phyloP scores from a whole-genome alignment of 92 coral and sea anemone genomes.

The Palythoa heliodiscus region DNA sequence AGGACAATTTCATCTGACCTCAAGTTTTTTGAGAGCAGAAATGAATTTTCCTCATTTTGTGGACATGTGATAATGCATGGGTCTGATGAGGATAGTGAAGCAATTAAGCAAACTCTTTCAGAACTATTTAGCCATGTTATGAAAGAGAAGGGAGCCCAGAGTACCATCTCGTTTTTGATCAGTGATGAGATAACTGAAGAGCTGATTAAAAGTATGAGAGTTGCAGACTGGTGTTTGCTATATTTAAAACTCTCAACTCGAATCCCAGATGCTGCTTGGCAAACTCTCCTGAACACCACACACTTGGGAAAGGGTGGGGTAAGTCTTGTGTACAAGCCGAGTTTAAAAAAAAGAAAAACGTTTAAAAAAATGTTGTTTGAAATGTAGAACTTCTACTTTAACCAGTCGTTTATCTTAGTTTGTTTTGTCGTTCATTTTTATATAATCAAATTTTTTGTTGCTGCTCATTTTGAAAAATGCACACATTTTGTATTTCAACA shows the following conservation, averaged over 20 bases:
- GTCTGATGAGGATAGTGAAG: conserved; percentile 7
- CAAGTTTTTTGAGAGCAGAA: background rate
- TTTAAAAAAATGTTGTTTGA: background rate
- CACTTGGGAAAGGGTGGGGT: conserved; percentile 37
- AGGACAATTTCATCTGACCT: background rate
- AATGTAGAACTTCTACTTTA: background rate
- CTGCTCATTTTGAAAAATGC: background rate
- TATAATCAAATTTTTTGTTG: background rate
- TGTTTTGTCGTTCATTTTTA: background rate
- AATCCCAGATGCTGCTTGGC: conserved; percentile 56
- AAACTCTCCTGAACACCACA: conserved; percentile 45
- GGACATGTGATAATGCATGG: conserved; percentile 24
- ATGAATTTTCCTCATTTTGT: conserved; percentile 24
- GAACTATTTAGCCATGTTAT: conserved; percentile 23
- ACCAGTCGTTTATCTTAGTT: conserved; percentile 3
- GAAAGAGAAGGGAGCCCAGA: conserved; percentile 42
- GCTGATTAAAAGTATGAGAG: conserved; percentile 45
- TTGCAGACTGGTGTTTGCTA: conserved; percentile 52
- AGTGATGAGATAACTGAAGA: conserved; percentile 1
- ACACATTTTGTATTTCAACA: background rate
- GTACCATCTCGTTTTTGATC: conserved; percentile 15
- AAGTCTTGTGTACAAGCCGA: conserved; percentile 12
- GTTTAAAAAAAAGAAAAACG: background rate
- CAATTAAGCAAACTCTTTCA: conserved; percentile 38
- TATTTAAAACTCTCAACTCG: conserved; percentile 53